Base-by-base conservation (phyloP, 2,113 vertebrate species). In the Actinemys pallida region DNA sequence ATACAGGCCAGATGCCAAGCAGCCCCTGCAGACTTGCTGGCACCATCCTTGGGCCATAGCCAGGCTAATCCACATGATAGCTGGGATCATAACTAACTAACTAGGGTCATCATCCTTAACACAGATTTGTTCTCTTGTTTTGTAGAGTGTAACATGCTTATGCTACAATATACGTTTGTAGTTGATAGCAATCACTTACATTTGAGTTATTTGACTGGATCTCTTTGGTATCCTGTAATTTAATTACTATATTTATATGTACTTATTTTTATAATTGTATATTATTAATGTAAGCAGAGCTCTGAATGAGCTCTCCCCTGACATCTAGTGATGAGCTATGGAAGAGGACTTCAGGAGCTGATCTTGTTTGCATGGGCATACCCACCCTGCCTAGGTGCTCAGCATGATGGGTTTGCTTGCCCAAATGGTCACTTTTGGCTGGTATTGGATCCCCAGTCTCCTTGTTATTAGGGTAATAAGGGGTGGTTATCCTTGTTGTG, bases 1-100 rank as follows among this genome's bases (percentile, higher is more conserved):
- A 84, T 10, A 91, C 84, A 91, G 86, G 84, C 86, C 57, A 87
- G 54, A 59, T 92, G 92, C 92, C 92, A 90, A 59, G 65, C 84
- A 52, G 35, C 75, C 84, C 35, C 88, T 92, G 9, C 75, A 81
- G 86, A n/a, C 50, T 78, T 45, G 52, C 79, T 94, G 95, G 79
- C 75, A 81, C 82, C 84, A 50, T 56, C 86, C 45, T 39, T 87
- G 86, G 1, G 0, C 80, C 10, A 1, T 6, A 45, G 29, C 82
- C 42, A 78, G 53, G 0, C 72, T 42, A 53, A n/a, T 42, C 13
- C 91, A 65, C 45, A 47, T 0, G 0, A 7, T 50, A 83, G 39
- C 88, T 81, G 50, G 82, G 65, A 79, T 83, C 22, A 0, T 76
- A 91, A 53, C 42, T 81, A 10, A 39, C 31, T 79, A 10, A 24